Base-by-base conservation (phyloP, 2,797 vertebrate genomes). In the Pseudopleuronectes americanus region DNA sequence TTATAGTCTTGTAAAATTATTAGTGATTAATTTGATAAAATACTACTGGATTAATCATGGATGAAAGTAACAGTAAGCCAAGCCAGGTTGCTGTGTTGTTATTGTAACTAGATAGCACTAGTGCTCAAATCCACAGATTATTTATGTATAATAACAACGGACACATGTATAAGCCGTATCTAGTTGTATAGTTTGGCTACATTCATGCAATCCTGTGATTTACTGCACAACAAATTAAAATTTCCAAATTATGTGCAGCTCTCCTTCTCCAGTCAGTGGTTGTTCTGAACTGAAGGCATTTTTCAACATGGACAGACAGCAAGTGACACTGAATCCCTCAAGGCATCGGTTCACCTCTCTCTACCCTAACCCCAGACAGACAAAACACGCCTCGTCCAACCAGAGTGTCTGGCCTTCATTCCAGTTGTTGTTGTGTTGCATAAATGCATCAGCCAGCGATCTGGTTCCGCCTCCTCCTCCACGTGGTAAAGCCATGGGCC, bases 311-410 rank as follows among this genome's bases (percentile, higher is more conserved):
- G 64, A 81, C 76, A 84, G 81, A 91, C 76, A 79, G 62, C 64
- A 51, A 81, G 79, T 76, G 89, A 90, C 83, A 85, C 64, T 43
- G 58, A 61, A 80, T 71, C 81, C 81, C 86, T 81, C 3, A 7
- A 80, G 77, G 87, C 71, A 45, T 82, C 69, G 5, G 76, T 82
- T 91, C 81, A 87, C 84, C 86, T 88, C 83, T 81, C 57, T 12
- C 80, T 68, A 77, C 60, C 80, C 86, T 80, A 75, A 85, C 75
- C 80, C 74, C 74, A 85, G 81, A 85, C 86, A 84, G 79, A 77
- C 68, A 6, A 76, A 84, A 83, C 85, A 83, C 45, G 63, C 71
- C 76, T 68, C 57, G n/a, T 52, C 63, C 60, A 58, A 84, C 70
- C 68, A 64, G 57, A 67, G 72, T 9, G 84, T 82, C 81, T 84